Base-by-base conservation (phyloP, 2,888 invertebrate species). In the Volucella zonaria region DNA sequence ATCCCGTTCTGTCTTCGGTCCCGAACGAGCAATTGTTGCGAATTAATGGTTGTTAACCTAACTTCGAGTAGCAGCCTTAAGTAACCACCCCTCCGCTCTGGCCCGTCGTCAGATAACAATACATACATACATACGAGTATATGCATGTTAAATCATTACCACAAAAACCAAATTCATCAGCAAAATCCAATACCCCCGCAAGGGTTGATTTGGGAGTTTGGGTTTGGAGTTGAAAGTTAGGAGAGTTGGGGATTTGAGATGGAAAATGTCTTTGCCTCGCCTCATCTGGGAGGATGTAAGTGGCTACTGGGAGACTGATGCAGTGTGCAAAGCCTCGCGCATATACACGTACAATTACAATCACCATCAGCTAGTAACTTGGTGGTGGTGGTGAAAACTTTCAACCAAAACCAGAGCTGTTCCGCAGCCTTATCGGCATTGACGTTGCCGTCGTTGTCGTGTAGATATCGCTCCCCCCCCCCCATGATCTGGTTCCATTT, bases 101-200 rank as follows among this genome's bases (percentile, higher is more conserved):
- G 8, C 42, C 12, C 62, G 42, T 31, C 68, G 54, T 11, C 67
- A 85, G 85, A 85, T 81, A 81, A 81, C 85, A 64, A 56, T 23
- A 23, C 18, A 23, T 81, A 18, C 18, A 56, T 23, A 23, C 18
- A 23, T 81, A n/a, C n/a, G n/a, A n/a, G n/a, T n/a, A 54, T 76
- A 85, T 85, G 85, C 85, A 85, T 85, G 85, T 85, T 85, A 81
- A 85, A 81, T 85, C 81, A 85, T 85, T 85, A 85, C 85, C 81
- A 74, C 76, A 85, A 85, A 81, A 85, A 85, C 80, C 80, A 67
- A 85, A 81, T 81, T 85, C 85, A 85, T 85, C 85, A 85, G 81
- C 85, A 85, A 77, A 85, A 85, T 73, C 81, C 81, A 81, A 85
- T 81, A 85, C 56, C 64, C 71, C 68, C 71, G 18, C 9, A 18